Conservation (phyloP, 2,797 vertebrate species). For the Lutjanus argentimaculatus region DNA sequence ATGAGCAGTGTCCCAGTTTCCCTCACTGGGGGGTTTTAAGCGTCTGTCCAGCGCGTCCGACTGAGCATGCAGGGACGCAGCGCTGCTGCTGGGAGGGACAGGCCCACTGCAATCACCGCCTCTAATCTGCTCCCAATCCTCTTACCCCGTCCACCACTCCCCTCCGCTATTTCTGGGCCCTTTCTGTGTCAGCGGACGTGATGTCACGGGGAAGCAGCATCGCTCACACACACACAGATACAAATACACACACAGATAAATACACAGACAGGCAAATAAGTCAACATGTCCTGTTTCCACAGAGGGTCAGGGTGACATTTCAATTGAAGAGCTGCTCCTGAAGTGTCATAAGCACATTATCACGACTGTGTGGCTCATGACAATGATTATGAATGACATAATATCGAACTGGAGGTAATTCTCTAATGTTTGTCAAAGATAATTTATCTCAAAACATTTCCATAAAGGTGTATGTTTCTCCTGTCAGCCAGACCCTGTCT, state of each 20-base stretch:
- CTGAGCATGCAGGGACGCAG: constrained; percentile 21
- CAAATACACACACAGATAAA: constrained; percentile 9
- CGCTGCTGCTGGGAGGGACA: constrained; percentile 26
- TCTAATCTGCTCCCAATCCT: constrained; percentile 88
- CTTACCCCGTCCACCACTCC: constrained; percentile 72
- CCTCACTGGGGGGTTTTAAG: constrained; percentile 35
- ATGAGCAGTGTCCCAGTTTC: constrained; percentile 49
- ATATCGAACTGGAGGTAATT: not conserved
- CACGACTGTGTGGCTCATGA: not conserved
- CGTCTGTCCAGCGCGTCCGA: constrained; percentile 32
- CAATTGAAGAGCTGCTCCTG: not conserved
- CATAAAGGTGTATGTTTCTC: not conserved
- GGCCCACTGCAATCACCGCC: constrained; percentile 73
- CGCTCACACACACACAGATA: constrained; percentile 5
- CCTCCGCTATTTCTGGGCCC: constrained; percentile 73
- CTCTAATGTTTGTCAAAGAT: not conserved
- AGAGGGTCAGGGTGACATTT: not conserved
- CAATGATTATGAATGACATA: not conserved
- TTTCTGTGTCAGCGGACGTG: constrained; percentile 77
- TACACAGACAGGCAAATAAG: constrained; percentile 1
- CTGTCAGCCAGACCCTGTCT: not conserved
- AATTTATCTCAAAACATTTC: not conserved
- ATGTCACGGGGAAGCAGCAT: constrained; percentile 50
- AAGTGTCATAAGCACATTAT: not conserved
- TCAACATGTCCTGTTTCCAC: constrained; percentile 21